Evolutionary conservation across 2,113 vertebrate genomes (phyloP), one percentile per base, ranked within the genome.

Genomic region (Triplophysa tibetana): DNA sequence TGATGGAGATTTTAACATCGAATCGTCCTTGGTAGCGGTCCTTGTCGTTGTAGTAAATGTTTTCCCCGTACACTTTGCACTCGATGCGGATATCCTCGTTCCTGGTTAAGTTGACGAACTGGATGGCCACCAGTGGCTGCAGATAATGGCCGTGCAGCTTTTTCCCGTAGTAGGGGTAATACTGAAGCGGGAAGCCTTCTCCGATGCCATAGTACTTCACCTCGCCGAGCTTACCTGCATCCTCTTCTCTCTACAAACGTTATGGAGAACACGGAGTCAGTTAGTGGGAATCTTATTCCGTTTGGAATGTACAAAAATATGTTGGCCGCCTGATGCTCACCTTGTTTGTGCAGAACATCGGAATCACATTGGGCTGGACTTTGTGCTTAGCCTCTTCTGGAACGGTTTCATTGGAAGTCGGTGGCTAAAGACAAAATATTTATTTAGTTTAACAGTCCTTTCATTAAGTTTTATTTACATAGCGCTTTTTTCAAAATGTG

Each of bases 11-110:
- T 92, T 98, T 99, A 82, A 99, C 84, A 82, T 99, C 97, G 84
- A 99, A 99, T 60, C 98, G 97, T 95, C 97, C 98, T 91, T 95
- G 96, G 87, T 94, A 98, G 88, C 97, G 98, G 90, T 99, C 98
- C 85, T 99, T 99, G 80, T 98, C 97, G 4, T 92, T 96, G 93
- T 97, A 97, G 0, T 82, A 5, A 77, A 99, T 97, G 93, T 99
- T 99, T 14, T 88, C 92, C 60, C 95, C 97, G 0, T 84, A 98
- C 5, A 86, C 95, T 94, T 87, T 96, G 94, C 98, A 99, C 77
- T 99, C 98, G 2, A 99, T 85, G 0, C 97, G 98, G 21, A 99
- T 43, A 70, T 96, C 96, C 8, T 70, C 0, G 45, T 90, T 82
- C 1, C 70, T 0, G 21, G 95, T 96, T 80, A 99, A 80, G 92